Evolutionary conservation across 2,797 vertebrate genomes (phyloP).

Genomic region (Enteromius anoplus): DNA sequence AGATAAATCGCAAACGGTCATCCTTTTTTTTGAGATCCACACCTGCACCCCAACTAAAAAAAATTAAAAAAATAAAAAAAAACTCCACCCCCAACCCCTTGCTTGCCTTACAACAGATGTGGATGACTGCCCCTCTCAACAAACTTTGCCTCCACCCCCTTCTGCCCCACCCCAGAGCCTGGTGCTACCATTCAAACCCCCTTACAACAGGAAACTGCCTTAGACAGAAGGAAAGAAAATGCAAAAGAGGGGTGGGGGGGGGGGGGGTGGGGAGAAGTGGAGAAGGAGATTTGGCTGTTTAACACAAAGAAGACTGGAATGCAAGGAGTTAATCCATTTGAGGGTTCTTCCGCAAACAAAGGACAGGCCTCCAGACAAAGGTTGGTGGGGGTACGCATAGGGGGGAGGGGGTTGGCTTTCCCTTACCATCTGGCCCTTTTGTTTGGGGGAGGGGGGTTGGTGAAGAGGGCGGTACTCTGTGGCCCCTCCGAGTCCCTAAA

Average conservation of each 20-base stretch:
- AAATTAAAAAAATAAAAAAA: constrained; percentile 3
- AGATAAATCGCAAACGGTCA: constrained; percentile 66
- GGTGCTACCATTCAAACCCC: constrained; percentile 50
- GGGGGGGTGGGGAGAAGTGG: constrained; percentile 59
- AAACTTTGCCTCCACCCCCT: constrained; percentile 49
- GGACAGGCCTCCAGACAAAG: constrained; percentile 82
- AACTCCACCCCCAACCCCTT: constrained; percentile 64
- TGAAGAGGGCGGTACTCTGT: constrained; percentile 55
- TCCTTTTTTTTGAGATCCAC: constrained; percentile 77
- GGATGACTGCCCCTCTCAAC: constrained; percentile 72
- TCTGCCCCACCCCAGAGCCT: constrained; percentile 44
- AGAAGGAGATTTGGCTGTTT: constrained; percentile 77
- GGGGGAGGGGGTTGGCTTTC: constrained; percentile 72
- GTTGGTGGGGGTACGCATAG: constrained; percentile 68
- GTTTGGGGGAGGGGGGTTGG: constrained; percentile 73
- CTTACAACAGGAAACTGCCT: constrained; percentile 71
- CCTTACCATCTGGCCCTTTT: constrained; percentile 84
- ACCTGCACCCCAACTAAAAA: constrained; percentile 67
- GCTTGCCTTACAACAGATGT: constrained; percentile 75
- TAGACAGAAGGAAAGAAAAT: constrained; percentile 51
- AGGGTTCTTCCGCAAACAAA: constrained; percentile 83
- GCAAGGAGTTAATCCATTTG: constrained; percentile 83
- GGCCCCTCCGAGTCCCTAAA: constrained; percentile 56
- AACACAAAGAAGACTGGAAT: constrained; percentile 83
- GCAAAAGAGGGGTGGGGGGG: constrained; percentile 57